phyloP scores from a whole-genome alignment of 64 coral and sea anemone genomes.

The Hydrozoanthus tunicans region DNA sequence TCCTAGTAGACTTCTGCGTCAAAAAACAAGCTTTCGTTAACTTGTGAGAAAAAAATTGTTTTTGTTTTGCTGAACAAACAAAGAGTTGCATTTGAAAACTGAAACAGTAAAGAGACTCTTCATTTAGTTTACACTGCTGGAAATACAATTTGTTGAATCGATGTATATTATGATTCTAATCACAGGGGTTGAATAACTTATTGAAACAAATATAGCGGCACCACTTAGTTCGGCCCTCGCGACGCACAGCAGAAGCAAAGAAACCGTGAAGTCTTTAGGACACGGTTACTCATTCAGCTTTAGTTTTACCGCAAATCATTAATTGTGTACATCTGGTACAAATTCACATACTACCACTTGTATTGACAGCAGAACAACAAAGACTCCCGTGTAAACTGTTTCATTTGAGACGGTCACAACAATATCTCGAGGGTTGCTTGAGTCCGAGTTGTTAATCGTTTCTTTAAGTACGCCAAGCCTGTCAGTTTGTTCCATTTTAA shows the following conservation, averaged over 20 bases:
- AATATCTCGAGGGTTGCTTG: neutral
- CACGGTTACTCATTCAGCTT: slow-evolving; percentile 39
- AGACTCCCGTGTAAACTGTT: slow-evolving; percentile 20
- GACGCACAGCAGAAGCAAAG: slow-evolving; percentile 52
- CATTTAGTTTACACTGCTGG: neutral
- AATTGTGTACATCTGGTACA: slow-evolving; percentile 54
- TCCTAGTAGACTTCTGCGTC: neutral
- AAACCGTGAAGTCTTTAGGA: slow-evolving; percentile 9
- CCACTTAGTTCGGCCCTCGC: neutral
- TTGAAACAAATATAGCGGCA: neutral
- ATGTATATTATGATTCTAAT: neutral
- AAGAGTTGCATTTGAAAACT: too few relatives aligned
- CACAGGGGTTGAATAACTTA: slow-evolving; percentile 16
- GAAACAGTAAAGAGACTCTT: neutral
- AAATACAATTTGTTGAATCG: neutral
- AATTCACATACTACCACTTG: slow-evolving; percentile 37
- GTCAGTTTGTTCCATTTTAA: neutral
- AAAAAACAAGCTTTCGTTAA: too few relatives aligned
- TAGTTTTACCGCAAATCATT: slow-evolving; percentile 40
- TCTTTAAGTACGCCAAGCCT: neutral
- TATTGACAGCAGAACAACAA: slow-evolving; percentile 31
- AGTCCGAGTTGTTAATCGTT: neutral
- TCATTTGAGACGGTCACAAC: neutral
- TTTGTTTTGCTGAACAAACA: neutral
- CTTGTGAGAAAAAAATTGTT: neutral